Conservation (phyloP, 2,797 vertebrate species). For the Rhabdophis nuchalis region DNA sequence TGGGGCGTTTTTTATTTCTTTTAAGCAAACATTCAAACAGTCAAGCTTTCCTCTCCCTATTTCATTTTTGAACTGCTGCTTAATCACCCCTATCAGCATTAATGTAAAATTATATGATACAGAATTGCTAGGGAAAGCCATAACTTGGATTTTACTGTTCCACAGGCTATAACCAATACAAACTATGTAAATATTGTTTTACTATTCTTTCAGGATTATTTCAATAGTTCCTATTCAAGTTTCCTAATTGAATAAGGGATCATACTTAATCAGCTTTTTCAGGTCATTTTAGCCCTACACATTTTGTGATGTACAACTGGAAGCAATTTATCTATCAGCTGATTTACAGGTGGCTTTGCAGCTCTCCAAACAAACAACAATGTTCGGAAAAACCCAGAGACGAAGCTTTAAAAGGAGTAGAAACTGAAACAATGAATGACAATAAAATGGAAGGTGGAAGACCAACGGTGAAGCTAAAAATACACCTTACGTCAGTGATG, state of each 20-base stretch:
- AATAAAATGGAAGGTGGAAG: neutral
- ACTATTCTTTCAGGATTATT: neutral
- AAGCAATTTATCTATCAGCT: neutral
- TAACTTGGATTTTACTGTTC: neutral
- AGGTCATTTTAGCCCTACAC: neutral
- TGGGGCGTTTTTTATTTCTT: neutral
- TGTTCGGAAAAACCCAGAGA: neutral
- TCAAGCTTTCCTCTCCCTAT: neutral
- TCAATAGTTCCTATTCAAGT: neutral
- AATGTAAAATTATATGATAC: neutral
- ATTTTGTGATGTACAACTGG: neutral
- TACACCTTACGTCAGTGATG: too few species aligned
- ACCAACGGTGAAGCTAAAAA: neutral
- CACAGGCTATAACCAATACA: neutral
- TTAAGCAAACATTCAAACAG: neutral
- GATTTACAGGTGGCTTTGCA: neutral
- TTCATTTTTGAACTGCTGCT: neutral
- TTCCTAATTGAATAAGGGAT: neutral
- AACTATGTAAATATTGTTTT: neutral
- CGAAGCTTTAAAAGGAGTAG: neutral
- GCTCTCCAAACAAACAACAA: neutral
- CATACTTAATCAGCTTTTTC: neutral
- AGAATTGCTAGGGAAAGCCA: neutral
- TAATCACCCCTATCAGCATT: neutral
- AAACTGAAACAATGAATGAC: neutral